Base-by-base conservation (phyloP, 2,797 vertebrate genomes). In the Holocentrus rufus region DNA sequence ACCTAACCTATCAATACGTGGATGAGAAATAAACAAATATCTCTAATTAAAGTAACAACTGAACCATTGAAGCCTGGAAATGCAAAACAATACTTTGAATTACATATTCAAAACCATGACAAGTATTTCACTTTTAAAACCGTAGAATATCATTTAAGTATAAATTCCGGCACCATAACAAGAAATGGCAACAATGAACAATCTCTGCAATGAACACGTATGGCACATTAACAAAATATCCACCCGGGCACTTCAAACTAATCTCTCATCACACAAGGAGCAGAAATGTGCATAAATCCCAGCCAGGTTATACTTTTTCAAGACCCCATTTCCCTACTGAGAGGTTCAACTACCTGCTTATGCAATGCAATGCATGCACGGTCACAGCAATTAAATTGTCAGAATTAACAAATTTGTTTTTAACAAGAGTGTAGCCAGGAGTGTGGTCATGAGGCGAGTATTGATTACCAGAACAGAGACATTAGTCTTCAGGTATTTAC, bases 351-450 rank as follows among this genome's bases (percentile, higher is more conserved):
- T 91, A 89, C 90, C 91, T 89, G 90, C 92, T 92, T 92, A 90
- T 88, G 91, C 91, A 79, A 89, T 84, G 94, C 93, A 89, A 96
- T 94, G 94, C 94, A 93, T 95, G 95, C 95, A 94, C 91, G 93
- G 94, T 93, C 94, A 91, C 93, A 91, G 94, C 97, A 97, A 99
- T 99, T 98, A 98, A 97, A 99, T 97, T 98, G 97, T 99, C 97
- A 98, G 95, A 97, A 97, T 98, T 97, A 96, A 96, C 96, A 95
- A 97, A 98, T 98, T 96, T 95, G 96, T 96, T 98, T 98, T 97
- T 96, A 97, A 98, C 95, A 95, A 96, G 95, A 97, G 95, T 90
- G 91, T 95, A 96, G 96, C 95, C 96, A 95, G 94, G 92, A 96
- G 95, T 96, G 95, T 93, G 95, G 95, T 95, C 94, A 94, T 93